Evolutionary conservation across 2,797 vertebrate genomes (phyloP), one percentile per base, ranked within the genome.

Genomic region (Pangasius larnaudii): DNA sequence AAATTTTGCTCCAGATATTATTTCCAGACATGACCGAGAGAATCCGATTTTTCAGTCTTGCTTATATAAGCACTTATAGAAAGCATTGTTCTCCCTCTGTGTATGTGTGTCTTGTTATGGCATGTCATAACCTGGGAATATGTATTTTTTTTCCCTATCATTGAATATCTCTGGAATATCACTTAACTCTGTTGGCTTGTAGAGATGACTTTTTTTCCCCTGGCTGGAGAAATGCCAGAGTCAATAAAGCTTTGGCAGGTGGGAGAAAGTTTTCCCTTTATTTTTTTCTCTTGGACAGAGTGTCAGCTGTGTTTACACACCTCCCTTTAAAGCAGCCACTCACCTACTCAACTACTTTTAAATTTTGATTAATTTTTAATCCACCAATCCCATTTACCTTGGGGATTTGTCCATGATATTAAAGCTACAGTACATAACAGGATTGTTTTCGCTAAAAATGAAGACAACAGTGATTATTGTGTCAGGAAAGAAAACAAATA

Each of bases 241-340:
- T 81, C 9, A 89, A 89, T 78, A 87, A 67, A 82, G 86, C 53
- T 39, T 56, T 88, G 83, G 59, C 71, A 91, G 88, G 82, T 90
- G 30, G 78, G 59, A 74, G 87, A 80, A 89, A 63, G 49, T 81
- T 77, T 89, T 80, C 75, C 77, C 33, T 92, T 88, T 86, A 72
- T 84, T n/a, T 83, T 46, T 36, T 39, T 39, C 83, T 89, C 59
- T 67, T 87, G 86, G 91, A 90, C 89, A 89, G 86, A 78, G 88
- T 92, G 92, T 94, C 93, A 90, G 91, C 89, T 88, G 88, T 93
- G 92, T 94, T 94, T 93, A 92, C 90, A 88, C 82, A 91, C 87
- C 61, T 82, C 59, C 89, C 85, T 67, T 89, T 74, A 91, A 90
- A 91, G 89, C 87, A 88, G 56, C 88, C 84, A 84, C 75, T 80